Evolutionary conservation across 1,140 invertebrate species (phyloP), one percentile per base, ranked within the genome.

Genomic region (Archegozetes longisetosus): DNA sequence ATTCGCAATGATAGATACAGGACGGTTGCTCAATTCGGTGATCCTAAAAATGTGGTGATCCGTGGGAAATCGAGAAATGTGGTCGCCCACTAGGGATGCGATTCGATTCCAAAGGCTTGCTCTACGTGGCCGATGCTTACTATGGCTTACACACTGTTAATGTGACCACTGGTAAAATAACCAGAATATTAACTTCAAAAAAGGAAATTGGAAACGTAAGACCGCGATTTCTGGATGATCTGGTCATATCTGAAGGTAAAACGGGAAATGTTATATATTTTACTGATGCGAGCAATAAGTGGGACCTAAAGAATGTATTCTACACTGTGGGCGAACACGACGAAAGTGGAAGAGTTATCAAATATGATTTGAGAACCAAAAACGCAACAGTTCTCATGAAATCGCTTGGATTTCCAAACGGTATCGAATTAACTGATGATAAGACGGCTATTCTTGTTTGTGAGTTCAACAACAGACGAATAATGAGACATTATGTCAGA

Each of bases 41-140:
- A 61, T 40, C 57, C 57, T n/a, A 49, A 14, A 58, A 57, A n/a
- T 61, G 60, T 49, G 26, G 55, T 14, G 22, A 46, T 53, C 20
- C 17, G 3, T 47, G 46, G 28, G n/a, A 64, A 20, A 47, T 54
- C 17, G 68, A 77, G 17, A 78, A 79, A 65, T 91, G 88, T 77
- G 87, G 87, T 2, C 76, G 86, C 64, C 85, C 86, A 2, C 72
- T 92, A 1, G 87, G 87, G 27, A 73, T 93, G 63, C 71, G 75
- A 56, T 83, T 89, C 71, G 81, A 85, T 70, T 77, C 79, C 40
- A 77, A 79, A 62, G 85, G 83, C 17, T 74, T 74, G 46, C 68
- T 92, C 13, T 82, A 82, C 74, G 82, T 84, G 20, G 76, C 74
- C 49, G 87, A 93, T 77, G 76, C 83, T 13, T 91, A 90, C 70